Conservation (phyloP, 2,888 invertebrate genomes). For the Pemphredon lugubris region DNA sequence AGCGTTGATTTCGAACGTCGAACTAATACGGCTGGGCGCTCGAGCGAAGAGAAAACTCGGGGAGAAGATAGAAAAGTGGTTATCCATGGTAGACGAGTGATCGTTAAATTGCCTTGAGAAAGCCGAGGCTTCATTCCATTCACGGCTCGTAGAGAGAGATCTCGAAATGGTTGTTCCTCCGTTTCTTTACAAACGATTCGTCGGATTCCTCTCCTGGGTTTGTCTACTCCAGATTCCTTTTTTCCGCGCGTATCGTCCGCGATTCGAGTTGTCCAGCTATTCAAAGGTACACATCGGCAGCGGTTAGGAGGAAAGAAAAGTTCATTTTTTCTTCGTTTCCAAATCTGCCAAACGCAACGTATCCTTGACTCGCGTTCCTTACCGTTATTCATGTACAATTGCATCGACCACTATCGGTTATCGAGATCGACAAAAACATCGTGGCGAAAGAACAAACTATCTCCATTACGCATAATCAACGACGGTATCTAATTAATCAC, state of each 20-base stretch:
- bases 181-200: conserved; percentile 62
- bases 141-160: conserved; percentile 40
- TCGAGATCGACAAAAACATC: too few species aligned
- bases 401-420: too few species aligned
- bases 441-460: too few species aligned
- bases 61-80: conserved; percentile 45
- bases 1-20: conserved; percentile 14
- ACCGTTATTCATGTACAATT: too few species aligned
- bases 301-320: too few species aligned
- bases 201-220: conserved; percentile 53
- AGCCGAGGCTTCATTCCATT: conserved; percentile 48
- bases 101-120: conserved; percentile 58
- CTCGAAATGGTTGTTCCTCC: conserved; percentile 52
- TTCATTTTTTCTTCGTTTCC: too few species aligned
- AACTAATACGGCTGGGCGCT: conserved; percentile 3
- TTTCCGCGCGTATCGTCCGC: too few species aligned
- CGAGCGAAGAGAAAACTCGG: conserved; percentile 37
- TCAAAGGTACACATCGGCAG: too few species aligned
- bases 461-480: too few species aligned
- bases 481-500: conserved; percentile 38
- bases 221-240: conserved; percentile 40
- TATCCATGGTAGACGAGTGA: conserved; percentile 47
- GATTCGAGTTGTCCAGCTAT: too few species aligned
- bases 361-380: too few species aligned
- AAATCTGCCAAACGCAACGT: too few species aligned